Percentiles rank a stretch among this genome's conserved stretches.
These are phyloP conservation scores for Galeopsomyia nigrocyanea DNA, from an alignment of 2,888 invertebrate species.

Conservation along the genomic window DNA sequence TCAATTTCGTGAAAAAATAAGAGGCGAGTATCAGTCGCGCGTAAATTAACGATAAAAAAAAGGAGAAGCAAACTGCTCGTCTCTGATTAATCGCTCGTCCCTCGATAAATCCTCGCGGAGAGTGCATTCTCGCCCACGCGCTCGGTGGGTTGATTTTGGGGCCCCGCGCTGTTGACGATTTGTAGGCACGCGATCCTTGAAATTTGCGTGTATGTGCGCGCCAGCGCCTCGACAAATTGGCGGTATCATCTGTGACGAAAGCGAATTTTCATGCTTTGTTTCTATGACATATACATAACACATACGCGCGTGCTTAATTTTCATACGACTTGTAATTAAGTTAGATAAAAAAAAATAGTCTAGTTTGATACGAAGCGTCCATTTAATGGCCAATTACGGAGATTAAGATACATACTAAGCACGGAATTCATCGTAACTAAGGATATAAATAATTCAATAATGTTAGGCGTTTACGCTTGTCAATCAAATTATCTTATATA, in stretches of 20 bases:
- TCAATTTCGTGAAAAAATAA: too few species aligned
- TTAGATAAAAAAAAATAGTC: too few species aligned
- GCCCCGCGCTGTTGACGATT: constrained; percentile 22
- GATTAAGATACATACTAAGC: too few species aligned
- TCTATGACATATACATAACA: constrained; percentile 5
- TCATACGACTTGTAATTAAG: too few species aligned
- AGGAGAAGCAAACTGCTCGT: background rate
- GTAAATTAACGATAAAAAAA: background rate
- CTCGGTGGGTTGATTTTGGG: background rate
- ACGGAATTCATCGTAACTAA: too few species aligned
- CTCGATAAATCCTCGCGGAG: background rate
- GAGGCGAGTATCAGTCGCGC: too few species aligned
- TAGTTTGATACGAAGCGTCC: too few species aligned
- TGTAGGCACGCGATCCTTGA: background rate
- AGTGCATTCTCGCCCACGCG: background rate
- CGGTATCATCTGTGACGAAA: constrained; percentile 23
- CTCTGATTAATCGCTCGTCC: constrained; percentile 5
- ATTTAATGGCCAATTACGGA: too few species aligned
- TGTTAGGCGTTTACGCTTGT: too few species aligned
- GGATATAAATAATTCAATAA: too few species aligned
- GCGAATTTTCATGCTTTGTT: constrained; percentile 20
- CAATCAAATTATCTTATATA: background rate
- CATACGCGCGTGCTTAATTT: constrained; percentile 3
- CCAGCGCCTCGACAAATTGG: constrained; percentile 6
- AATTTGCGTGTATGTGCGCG: constrained; percentile 11